Conservation (phyloP, 2,888 invertebrate species). For the Volucella inanis region DNA sequence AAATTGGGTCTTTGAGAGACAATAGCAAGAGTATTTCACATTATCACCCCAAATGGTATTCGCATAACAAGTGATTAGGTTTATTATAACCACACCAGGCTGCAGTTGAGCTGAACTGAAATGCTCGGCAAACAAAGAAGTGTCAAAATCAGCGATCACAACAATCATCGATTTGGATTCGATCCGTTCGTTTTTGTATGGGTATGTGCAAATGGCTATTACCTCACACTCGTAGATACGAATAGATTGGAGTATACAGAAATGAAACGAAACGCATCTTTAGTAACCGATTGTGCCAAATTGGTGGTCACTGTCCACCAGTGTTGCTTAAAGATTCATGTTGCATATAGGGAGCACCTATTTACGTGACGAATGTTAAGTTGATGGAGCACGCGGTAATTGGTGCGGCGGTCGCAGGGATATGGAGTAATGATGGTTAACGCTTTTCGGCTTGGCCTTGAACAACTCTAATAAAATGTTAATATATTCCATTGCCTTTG, state of each 20-base stretch:
- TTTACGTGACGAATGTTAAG: slow-evolving; percentile 71
- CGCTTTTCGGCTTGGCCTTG: slow-evolving; percentile 74
- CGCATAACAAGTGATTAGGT: slow-evolving; percentile 37
- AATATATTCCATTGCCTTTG: slow-evolving; percentile 64
- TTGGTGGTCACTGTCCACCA: slow-evolving; percentile 43
- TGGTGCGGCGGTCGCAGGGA: neutral
- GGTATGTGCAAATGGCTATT: slow-evolving; percentile 61
- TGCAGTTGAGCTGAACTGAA: neutral
- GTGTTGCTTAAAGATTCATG: slow-evolving; percentile 65
- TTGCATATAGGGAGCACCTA: slow-evolving; percentile 75
- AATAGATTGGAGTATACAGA: neutral
- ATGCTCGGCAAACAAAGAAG: slow-evolving; percentile 55
- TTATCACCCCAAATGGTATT: slow-evolving; percentile 24
- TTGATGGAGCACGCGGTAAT: neutral
- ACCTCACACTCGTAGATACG: slow-evolving; percentile 69
- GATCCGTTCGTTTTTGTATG: neutral
- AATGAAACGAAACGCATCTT: slow-evolving; percentile 58
- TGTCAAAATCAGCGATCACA: slow-evolving; percentile 63
- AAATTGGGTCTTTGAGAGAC: slow-evolving; percentile 68
- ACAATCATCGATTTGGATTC: slow-evolving; percentile 50
- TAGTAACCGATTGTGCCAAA: slow-evolving; percentile 72
- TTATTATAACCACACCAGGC: slow-evolving; percentile 12
- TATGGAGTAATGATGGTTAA: slow-evolving; percentile 59
- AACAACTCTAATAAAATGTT: slow-evolving; percentile 69
- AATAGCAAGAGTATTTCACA: slow-evolving; percentile 36